Base-by-base conservation (phyloP, 37 sponge, comb jelly and placozoan species). In the Trichoplax adhaerens region DNA sequence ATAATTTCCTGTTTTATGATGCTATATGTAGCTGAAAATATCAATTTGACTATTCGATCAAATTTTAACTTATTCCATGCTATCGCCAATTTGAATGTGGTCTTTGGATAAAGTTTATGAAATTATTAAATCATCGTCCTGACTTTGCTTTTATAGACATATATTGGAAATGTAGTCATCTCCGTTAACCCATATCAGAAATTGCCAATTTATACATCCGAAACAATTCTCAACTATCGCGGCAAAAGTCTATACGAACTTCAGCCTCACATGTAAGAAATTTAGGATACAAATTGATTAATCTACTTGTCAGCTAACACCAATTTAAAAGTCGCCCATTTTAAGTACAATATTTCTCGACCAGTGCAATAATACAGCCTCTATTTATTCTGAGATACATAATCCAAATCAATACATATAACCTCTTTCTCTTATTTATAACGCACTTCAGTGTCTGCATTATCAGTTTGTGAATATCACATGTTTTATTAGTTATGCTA, bases 201-300 rank as follows among this genome's bases (percentile, higher is more conserved):
- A 0, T 53, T 91, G 63, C 10, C 57, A 2, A 72, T 87, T 66
- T 91, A 91, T 75, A 72, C 82, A 10, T 64, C 72, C 5, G 84
- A 83, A 7, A 62, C 78, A 48, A 65, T 91, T 47, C 47, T 64
- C 10, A 75, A 84, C 72, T 91, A 91, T 56, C 76, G 80, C 29
- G 79, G 87, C 54, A 77, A 80, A 62, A 91, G 77, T 72, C 77
- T 81, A 55, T 81, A 71, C 62, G 91, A 91, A 53, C 70, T 83
- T 2, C 88, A 84, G 3, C 91, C 91, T n/a, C 91, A 91, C 77
- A 83, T 91, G 91, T 85, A 49, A 79, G 84, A 57, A 29, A 29
- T 29, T 29, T 29, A 29, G 29, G 29, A 29, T 12, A 7, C 53
- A 74, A 46, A 61, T 29, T 47, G 29, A 71, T 57, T 78, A 73